Evolutionary conservation across 1,140 invertebrate species (phyloP).

Genomic region (Drosophila ambigua): DNA sequence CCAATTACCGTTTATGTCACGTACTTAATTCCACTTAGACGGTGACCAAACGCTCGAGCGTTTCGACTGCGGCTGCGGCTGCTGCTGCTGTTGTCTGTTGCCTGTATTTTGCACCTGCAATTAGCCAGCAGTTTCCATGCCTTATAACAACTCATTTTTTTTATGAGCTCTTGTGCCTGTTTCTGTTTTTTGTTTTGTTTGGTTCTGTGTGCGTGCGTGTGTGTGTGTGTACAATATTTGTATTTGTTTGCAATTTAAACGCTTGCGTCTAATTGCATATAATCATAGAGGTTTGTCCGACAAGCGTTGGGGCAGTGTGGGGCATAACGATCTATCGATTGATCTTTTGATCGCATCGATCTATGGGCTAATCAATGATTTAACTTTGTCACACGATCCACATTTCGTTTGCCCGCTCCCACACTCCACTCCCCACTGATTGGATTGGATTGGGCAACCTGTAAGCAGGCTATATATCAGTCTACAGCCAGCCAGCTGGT

Average conservation of each 20-base stretch:
- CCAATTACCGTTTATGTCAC: constrained; percentile 78
- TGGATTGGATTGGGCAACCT: constrained; percentile 63
- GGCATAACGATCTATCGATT: constrained; percentile 30
- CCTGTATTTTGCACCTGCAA: constrained; percentile 65
- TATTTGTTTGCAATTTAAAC: constrained; percentile 68
- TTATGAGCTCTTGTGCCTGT: constrained; percentile 44
- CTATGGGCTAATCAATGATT: constrained; percentile 46
- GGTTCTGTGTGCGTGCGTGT: constrained; percentile 21
- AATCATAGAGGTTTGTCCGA: constrained; percentile 58
- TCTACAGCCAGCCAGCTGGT: constrained; percentile 47
- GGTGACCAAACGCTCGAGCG: constrained; percentile 63
- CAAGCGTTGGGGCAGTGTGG: constrained; percentile 17
- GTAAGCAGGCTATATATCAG: constrained; percentile 68
- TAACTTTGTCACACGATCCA: constrained; percentile 74
- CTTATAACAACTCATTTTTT: constrained; percentile 72
- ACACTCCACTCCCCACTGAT: constrained; percentile 31
- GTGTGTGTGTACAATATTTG: constrained; percentile 15
- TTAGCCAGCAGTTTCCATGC: constrained; percentile 60
- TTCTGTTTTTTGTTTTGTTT: constrained; percentile 40
- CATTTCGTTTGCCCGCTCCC: constrained; percentile 35
- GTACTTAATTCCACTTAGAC: constrained; percentile 77
- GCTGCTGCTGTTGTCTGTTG: constrained; percentile 30
- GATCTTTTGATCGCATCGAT: constrained; percentile 22
- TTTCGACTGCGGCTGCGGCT: constrained; percentile 28
- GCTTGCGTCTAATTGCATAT: constrained; percentile 77